Evolutionary conservation across 2,797 vertebrate genomes (phyloP).

Genomic region (Phoeniculus purpureus): DNA sequence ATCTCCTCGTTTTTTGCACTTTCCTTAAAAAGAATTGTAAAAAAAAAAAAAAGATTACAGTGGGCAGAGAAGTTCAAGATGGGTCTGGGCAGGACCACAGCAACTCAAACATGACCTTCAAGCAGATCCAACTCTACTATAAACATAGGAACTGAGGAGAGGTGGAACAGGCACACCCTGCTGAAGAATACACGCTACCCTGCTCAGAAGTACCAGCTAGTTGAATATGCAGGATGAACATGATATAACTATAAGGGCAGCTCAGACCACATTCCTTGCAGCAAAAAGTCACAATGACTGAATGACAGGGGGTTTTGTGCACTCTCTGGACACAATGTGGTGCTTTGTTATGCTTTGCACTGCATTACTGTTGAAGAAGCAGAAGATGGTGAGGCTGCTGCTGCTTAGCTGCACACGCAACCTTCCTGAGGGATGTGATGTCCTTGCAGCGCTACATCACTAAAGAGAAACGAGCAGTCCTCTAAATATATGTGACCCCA

Average conservation of each 20-base stretch:
- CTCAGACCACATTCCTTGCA: background rate
- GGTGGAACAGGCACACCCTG: background rate
- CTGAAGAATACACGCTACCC: background rate
- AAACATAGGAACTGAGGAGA: background rate
- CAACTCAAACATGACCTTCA: background rate
- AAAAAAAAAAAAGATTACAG: background rate
- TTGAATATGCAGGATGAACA: background rate
- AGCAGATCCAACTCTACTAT: background rate
- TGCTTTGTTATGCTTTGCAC: background rate
- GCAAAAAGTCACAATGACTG: background rate
- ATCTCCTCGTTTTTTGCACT: slow-evolving; percentile 92
- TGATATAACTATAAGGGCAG: background rate
- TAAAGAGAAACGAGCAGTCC: background rate
- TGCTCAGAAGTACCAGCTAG: background rate
- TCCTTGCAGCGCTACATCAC: rapidly evolving
- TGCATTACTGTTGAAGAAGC: background rate
- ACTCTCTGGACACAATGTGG: background rate
- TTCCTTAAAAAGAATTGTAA: slow-evolving; percentile 81
- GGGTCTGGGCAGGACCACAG: background rate
- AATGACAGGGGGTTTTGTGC: background rate
- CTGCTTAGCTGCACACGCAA: background rate
- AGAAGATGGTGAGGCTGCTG: background rate
- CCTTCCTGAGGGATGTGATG: background rate
- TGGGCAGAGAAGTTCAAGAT: background rate
- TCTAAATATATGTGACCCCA: background rate